Conservation (phyloP, 2,113 vertebrate species). For the Forbesichthys papilliferus region DNA sequence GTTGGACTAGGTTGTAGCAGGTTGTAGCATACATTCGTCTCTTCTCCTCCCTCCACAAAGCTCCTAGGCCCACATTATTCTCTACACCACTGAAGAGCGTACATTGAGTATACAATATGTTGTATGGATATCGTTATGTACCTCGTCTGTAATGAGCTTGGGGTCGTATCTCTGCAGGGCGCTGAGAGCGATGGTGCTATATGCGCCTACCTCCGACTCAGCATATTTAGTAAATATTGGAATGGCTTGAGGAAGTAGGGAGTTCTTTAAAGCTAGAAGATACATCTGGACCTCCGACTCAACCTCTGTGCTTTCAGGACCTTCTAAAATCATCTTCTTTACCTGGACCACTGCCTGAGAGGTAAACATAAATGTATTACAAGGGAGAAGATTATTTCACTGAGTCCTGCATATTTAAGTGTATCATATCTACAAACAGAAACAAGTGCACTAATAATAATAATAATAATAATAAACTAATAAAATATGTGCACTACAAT, state of each 20-base stretch:
- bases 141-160: conserved; percentile 85
- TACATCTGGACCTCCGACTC: conserved; percentile 86
- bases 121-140: conserved; percentile 43
- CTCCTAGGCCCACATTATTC: not conserved
- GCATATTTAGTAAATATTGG: conserved; percentile 84
- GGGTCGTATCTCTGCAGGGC: conserved; percentile 87
- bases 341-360: conserved; percentile 84
- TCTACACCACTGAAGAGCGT: not conserved
- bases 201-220: conserved; percentile 83
- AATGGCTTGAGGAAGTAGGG: conserved; percentile 87
- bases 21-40: not conserved
- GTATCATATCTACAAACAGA: not conserved
- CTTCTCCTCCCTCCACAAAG: not conserved
- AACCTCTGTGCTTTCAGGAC: conserved; percentile 79
- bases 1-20: too few species aligned
- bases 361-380: conserved; percentile 5
- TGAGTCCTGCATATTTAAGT: not conserved
- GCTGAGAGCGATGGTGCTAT: conserved; percentile 84
- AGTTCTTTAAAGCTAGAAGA: conserved; percentile 91
- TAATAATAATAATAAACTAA: not conserved
- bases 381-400: not conserved
- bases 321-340: conserved; percentile 86
- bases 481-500: not conserved
- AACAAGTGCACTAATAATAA: not conserved
- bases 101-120: not conserved